These are phyloP conservation scores for Alosa alosa DNA, from an alignment of 2,113 vertebrate species.

Conservation along the genomic window DNA sequence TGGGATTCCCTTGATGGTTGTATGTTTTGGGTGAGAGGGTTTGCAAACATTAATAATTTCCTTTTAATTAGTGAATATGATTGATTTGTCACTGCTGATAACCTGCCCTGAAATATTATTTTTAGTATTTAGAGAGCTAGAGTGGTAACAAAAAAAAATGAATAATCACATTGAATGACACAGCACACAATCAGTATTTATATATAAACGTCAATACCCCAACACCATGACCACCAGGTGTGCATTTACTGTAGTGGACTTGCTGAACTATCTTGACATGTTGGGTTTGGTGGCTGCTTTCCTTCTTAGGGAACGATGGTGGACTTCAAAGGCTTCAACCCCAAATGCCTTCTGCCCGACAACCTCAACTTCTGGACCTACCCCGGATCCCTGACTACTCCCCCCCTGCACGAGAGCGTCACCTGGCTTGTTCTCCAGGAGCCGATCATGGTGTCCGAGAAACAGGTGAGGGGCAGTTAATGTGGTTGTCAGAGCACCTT, in stretches of 20 bases:
- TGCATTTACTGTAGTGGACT: not conserved
- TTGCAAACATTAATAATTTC: not conserved
- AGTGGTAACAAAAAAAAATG: too few species aligned
- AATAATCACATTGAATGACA: too few species aligned
- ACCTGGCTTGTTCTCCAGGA: slow-evolving; percentile 92
- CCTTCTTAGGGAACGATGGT: slow-evolving; percentile 77
- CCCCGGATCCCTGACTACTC: slow-evolving; percentile 90
- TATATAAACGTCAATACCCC: too few species aligned
- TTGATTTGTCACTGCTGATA: not conserved
- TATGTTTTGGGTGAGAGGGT: not conserved
- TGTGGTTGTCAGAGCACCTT: slow-evolving; percentile 4
- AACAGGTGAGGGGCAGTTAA: slow-evolving; percentile 76
- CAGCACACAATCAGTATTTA: too few species aligned
- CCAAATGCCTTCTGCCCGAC: slow-evolving; percentile 87
- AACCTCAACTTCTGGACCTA: slow-evolving; percentile 92
- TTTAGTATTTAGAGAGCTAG: too few species aligned
- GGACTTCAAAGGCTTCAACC: slow-evolving; percentile 88
- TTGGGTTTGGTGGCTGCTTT: not conserved
- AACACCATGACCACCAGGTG: not conserved
- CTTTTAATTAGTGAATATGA: not conserved
- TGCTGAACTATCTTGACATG: not conserved
- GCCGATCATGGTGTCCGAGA: slow-evolving; percentile 85
- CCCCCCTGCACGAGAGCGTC: slow-evolving; percentile 89
- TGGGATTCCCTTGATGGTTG: not conserved
- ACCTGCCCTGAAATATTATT: too few species aligned